phyloP scores from a whole-genome alignment of 1,140 invertebrate species.

The Drosophila kikkawai region DNA sequence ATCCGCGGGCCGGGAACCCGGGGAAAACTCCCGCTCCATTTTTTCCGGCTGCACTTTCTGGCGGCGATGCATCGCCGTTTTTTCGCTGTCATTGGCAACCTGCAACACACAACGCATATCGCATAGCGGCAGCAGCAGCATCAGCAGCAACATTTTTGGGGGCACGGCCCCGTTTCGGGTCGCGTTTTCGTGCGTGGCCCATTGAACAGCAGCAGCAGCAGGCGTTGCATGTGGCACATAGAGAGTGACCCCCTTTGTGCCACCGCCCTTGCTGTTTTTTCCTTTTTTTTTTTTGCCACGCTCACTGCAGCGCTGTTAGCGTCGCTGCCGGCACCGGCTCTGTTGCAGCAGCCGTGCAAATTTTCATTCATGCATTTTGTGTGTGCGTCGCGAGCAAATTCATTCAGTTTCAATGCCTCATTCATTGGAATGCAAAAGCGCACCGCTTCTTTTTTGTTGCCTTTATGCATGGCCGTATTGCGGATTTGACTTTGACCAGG shows the following conservation, averaged over 20 bases:
- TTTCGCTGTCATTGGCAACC: slow-evolving; percentile 48
- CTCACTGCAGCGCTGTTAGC: slow-evolving; percentile 33
- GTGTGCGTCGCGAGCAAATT: slow-evolving; percentile 64
- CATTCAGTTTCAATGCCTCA: slow-evolving; percentile 73
- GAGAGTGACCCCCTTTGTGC: slow-evolving; percentile 40
- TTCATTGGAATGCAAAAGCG: slow-evolving; percentile 55
- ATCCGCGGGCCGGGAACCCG: background rate
- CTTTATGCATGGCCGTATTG: slow-evolving; percentile 2
- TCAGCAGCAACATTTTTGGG: slow-evolving; percentile 44
- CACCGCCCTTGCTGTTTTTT: slow-evolving; percentile 29
- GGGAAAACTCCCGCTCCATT: slow-evolving; percentile 27
- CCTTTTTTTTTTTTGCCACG: slow-evolving; percentile 13
- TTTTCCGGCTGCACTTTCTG: slow-evolving; percentile 44
- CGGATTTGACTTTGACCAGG: slow-evolving; percentile 42
- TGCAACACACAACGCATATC: slow-evolving; percentile 49
- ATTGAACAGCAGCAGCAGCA: slow-evolving; percentile 68
- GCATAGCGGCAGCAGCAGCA: slow-evolving; percentile 23
- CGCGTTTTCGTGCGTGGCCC: slow-evolving; percentile 64
- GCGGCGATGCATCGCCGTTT: slow-evolving; percentile 42
- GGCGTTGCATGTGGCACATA: slow-evolving; percentile 61
- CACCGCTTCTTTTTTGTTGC: background rate
- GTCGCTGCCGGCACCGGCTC: slow-evolving; percentile 13
- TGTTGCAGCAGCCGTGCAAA: slow-evolving; percentile 42
- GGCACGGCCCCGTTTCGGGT: slow-evolving; percentile 36
- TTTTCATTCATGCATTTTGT: slow-evolving; percentile 76